Conservation (phyloP, 2,888 invertebrate species). For the Cephus pygmeus region DNA sequence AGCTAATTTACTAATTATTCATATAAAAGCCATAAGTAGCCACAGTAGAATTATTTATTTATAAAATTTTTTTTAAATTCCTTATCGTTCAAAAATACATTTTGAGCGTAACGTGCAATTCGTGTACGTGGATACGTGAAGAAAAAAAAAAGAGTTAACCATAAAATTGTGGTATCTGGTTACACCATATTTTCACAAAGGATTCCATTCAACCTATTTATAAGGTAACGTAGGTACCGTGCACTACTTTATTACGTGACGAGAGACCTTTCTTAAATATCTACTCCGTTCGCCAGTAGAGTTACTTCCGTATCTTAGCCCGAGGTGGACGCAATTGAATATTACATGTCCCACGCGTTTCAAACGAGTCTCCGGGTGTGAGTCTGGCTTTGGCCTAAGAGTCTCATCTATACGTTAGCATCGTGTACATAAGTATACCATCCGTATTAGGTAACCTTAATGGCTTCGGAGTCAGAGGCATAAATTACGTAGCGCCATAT, state of each 20-base stretch:
- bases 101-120: not conserved
- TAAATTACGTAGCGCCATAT: constrained; percentile 5
- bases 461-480: not conserved
- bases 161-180: not conserved
- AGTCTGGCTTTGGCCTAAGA: not conserved
- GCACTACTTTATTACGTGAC: not conserved
- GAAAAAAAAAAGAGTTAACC: not conserved
- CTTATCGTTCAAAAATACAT: too few relatives aligned
- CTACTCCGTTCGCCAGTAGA: not conserved
- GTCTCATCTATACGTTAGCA: not conserved
- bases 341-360: not conserved
- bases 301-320: not conserved
- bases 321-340: not conserved
- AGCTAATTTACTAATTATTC: too few relatives aligned
- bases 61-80: too few relatives aligned
- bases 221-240: not conserved
- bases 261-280: not conserved
- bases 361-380: not conserved
- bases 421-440: not conserved
- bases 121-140: not conserved
- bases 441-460: constrained; percentile 4
- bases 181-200: not conserved
- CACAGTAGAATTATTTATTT: too few relatives aligned
- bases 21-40: too few relatives aligned
- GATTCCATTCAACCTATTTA: not conserved